Base-by-base conservation (phyloP, 2,797 vertebrate species). In the Somateria mollissima region DNA sequence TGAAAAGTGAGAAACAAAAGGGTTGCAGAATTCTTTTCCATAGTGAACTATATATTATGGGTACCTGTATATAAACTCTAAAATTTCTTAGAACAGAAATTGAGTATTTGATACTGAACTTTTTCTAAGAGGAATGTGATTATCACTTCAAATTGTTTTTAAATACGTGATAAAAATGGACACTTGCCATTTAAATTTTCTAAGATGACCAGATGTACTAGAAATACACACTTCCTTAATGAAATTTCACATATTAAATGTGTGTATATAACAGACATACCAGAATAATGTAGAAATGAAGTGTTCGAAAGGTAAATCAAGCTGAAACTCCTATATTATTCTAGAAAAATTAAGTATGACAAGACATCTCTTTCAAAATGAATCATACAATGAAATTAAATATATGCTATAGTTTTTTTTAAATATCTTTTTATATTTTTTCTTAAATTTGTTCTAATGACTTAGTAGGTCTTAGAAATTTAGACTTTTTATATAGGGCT, bases 301-400 rank as follows among this genome's bases (percentile, higher is more conserved):
- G 71, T 6, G 7, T 80, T 73, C 70, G 81, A 45, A 41, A 75
- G 15, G 64, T 43, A 84, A 84, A 88, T 51, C 79, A 89, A 86
- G 53, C 39, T 74, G 45, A 77, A 91, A 91, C 89, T 85, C 82
- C 79, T 81, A 92, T 76, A 54, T 39, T 11, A 80, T 12, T 13
- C 32, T 69, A 81, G 8, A 78, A 95, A 85, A 91, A 75, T 19
- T 83, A 72, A 76, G 39, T 81, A 56, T 91, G 66, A 82, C 41
- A 73, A 86, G 77, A 43, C 17, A 53, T 18, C 37, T 61, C 27
- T 81, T 92, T 64, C 43, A 86, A 66, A 96, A 92, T 60, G 76
- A 95, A 91, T 86, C 69, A 86, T 0, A 2, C 54, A 72, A n/a
- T 84, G 57, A 78, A 94, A 92, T 60, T 53, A 92, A 92, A 74